A percentile compares a stretch with the other conserved stretches of the same genome.
Conservation (phyloP, 2,797 vertebrate species). For the Pangasius mekongensis region DNA sequence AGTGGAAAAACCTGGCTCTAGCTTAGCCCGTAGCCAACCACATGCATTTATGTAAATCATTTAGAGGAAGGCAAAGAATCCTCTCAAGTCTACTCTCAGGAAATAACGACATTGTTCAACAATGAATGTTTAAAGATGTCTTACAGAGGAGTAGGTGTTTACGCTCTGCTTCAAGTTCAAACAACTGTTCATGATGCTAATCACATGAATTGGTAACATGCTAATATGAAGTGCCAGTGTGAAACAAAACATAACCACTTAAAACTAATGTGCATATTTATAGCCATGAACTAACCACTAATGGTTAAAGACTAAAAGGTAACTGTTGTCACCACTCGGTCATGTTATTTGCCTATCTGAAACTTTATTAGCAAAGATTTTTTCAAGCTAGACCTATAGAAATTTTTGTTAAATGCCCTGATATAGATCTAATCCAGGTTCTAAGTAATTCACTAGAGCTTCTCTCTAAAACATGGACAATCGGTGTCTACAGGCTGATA, state of each 20-base stretch:
- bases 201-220: not conserved
- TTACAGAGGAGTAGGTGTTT: not conserved
- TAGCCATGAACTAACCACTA: not conserved
- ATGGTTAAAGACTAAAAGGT: not conserved
- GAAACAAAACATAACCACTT: not conserved
- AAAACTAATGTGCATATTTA: not conserved
- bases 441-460: not conserved
- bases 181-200: not conserved
- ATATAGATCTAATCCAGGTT: not conserved
- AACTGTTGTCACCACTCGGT: not conserved
- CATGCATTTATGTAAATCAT: not conserved
- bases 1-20: not conserved
- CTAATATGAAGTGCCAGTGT: not conserved
- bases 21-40: not conserved
- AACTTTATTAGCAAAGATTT: not conserved
- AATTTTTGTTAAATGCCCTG: not conserved
- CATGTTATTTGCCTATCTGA: not conserved
- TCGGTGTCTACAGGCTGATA: slow-evolving; percentile 75
- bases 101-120: not conserved
- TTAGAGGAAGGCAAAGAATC: not conserved
- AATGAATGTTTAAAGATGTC: not conserved
- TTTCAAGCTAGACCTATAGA: not conserved
- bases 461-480: not conserved
- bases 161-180: not conserved
- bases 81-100: not conserved